These are phyloP conservation scores for Orgyia antiqua DNA, from an alignment of 2,888 invertebrate genomes.

Conservation along the genomic window DNA sequence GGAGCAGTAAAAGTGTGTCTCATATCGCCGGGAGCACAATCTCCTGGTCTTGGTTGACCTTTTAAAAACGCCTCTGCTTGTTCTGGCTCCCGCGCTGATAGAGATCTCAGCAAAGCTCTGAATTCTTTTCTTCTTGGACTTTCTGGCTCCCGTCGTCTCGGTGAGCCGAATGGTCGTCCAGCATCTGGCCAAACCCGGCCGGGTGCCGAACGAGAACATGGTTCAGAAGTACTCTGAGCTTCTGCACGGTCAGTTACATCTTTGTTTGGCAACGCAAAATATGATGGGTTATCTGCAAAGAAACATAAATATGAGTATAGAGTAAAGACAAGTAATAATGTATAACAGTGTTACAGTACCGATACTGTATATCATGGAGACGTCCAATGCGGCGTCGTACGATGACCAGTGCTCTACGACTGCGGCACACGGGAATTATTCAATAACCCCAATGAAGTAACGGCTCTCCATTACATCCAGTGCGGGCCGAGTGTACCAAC, in stretches of 20 bases:
- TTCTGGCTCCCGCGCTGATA: constrained; percentile 81
- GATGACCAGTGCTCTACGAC: constrained; percentile 33
- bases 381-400: constrained; percentile 28
- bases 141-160: constrained; percentile 57
- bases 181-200: constrained; percentile 77
- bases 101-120: constrained; percentile 79
- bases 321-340: constrained; percentile 1
- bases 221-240: constrained; percentile 61
- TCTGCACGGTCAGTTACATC: constrained; percentile 55
- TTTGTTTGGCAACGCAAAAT: constrained; percentile 82
- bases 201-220: constrained; percentile 83
- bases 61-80: constrained; percentile 81
- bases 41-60: constrained; percentile 84
- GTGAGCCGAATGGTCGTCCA: constrained; percentile 54
- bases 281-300: constrained; percentile 87
- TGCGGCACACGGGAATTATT: constrained; percentile 64
- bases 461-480: constrained; percentile 69
- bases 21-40: constrained; percentile 79
- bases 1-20: constrained; percentile 67
- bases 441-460: constrained; percentile 73
- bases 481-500: constrained; percentile 59
- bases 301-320: constrained; percentile 4
- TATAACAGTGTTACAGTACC: constrained; percentile 7
- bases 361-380: constrained; percentile 42
- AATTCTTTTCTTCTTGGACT: constrained; percentile 74